Conservation (phyloP, 2,113 vertebrate genomes). For the Alexandromys fortis region DNA sequence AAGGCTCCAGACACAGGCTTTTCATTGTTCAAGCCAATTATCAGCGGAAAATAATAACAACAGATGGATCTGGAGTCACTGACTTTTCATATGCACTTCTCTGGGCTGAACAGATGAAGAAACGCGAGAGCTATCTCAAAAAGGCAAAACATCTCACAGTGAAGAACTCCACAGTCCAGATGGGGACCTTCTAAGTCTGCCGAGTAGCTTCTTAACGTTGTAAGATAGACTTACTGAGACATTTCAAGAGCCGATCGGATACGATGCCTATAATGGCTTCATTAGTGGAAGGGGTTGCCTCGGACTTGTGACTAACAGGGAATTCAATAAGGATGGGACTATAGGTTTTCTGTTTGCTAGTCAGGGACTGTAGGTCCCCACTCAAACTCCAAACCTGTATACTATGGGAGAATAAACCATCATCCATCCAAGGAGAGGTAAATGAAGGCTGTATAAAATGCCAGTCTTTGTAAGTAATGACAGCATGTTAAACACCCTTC, state of each 20-base stretch:
- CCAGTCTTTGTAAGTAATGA: background rate
- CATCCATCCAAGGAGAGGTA: background rate
- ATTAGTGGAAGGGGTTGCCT: slow-evolving; percentile 84
- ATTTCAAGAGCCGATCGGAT: slow-evolving; percentile 89
- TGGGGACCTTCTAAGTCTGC: slow-evolving; percentile 94
- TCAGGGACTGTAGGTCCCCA: slow-evolving; percentile 55
- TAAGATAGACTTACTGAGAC: slow-evolving; percentile 90
- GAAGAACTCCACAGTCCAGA: slow-evolving; percentile 93
- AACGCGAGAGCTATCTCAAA: slow-evolving; percentile 94
- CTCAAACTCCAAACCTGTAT: slow-evolving; percentile 65
- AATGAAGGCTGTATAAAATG: slow-evolving; percentile 43
- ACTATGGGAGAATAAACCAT: slow-evolving; percentile 23
- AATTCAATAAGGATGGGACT: slow-evolving; percentile 80
- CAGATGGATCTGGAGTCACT: slow-evolving; percentile 99
- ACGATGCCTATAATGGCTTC: slow-evolving; percentile 85
- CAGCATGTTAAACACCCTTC: slow-evolving; percentile 72
- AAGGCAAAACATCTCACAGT: slow-evolving; percentile 90
- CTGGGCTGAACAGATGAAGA: slow-evolving; percentile 97
- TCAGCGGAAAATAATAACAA: slow-evolving; percentile 99
- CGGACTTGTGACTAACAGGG: slow-evolving; percentile 76
- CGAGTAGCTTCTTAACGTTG: slow-evolving; percentile 90
- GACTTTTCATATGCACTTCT: slow-evolving; percentile 94
- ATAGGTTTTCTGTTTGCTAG: slow-evolving; percentile 72
- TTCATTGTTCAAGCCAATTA: slow-evolving; percentile 99
- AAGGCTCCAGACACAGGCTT: slow-evolving; percentile 98